Conservation (phyloP, 2,797 vertebrate genomes). For the Tapera naevia region DNA sequence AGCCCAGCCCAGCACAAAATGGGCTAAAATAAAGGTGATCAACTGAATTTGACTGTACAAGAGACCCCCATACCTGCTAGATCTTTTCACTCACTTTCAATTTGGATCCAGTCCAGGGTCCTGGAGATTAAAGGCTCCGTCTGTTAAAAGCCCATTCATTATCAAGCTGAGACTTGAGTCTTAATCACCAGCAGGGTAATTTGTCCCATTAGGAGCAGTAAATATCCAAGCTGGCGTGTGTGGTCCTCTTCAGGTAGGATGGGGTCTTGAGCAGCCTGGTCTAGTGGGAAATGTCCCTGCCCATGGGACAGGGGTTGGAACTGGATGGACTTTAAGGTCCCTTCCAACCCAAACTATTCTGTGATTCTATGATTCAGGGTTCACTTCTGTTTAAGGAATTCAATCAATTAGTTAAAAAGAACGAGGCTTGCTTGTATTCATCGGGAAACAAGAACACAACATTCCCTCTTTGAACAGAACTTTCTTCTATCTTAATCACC, state of each 20-base stretch:
- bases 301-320: no score
- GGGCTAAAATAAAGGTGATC: background rate
- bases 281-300: no score
- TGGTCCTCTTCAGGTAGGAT: background rate
- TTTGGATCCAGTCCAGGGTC: background rate
- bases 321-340: no score
- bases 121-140: background rate
- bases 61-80: background rate
- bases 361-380: no score
- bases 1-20: background rate
- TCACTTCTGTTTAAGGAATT: background rate
- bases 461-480: background rate
- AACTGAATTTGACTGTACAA: no score
- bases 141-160: background rate
- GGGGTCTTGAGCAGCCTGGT: no score
- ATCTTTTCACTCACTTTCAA: background rate
- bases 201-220: background rate
- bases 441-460: background rate
- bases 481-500: background rate
- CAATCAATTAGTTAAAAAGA: background rate
- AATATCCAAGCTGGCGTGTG: fast-evolving
- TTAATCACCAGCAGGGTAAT: background rate
- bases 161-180: background rate
- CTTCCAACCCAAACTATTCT: no score
- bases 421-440: background rate